Base-by-base conservation (phyloP, 2,888 invertebrate species). In the Electrophaes corylata region DNA sequence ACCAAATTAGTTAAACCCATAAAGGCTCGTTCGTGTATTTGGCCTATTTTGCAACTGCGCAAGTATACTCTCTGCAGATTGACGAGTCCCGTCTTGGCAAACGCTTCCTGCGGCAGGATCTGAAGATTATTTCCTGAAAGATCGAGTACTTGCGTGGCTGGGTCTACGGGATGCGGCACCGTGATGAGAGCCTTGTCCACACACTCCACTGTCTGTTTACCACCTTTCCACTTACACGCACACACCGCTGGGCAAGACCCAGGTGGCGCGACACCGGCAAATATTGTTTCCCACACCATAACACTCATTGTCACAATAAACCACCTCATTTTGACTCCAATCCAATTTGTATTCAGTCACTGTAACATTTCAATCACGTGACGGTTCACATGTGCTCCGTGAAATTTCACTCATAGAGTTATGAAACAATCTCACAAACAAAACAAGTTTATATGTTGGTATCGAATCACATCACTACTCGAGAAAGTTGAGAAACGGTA, bases 211-310 rank as follows among this genome's bases (percentile, higher is more conserved):
- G 97, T 97, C 83, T 97, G 96, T 86, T 98, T 98, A 70, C 98
- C 98, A 75, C 96, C 95, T 88, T 97, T 97, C 98, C 98, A 98
- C 88, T 97, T 98, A 91, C 98, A 98, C 75, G 94, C 94, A 88
- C 98, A 98, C 71, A 95, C 94, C 40, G 93, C 93, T 58, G 96
- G 96, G 74, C 96, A 96, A 67, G 93, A 93, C 67, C 93, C 93
- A 63, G 93, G 91, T 67, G 92, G 91, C 57, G 92, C 92, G 61
- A 90, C 78, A 63, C 83, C 88, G 66, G 83, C 86, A 61, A 82
- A 73, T 77, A 84, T 81, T 66, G 85, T 86, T 83, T 83, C 79
- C 78, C 82, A 84, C 81, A 88, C 76, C 80, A 88, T 78, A 79
- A 91, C 84, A 82, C 81, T 85, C 79, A 90, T 84, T 73, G 83